A percentile compares a stretch with the other conserved stretches of the same genome.
phyloP scores from a whole-genome alignment of 2,797 vertebrate species.

The Tangara arthus region DNA sequence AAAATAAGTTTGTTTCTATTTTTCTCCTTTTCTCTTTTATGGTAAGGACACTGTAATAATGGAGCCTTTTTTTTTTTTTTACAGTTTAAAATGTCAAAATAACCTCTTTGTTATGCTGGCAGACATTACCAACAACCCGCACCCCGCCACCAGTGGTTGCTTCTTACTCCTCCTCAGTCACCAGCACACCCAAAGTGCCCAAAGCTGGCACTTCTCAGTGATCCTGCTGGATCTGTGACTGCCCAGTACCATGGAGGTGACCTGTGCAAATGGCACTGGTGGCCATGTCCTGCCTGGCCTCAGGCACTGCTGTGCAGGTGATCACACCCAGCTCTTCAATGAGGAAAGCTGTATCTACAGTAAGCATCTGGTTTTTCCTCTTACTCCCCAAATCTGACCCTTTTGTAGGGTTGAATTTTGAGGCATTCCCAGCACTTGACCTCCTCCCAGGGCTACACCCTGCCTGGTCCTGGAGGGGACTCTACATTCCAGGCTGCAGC shows the following conservation, averaged over 20 bases:
- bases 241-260: background rate
- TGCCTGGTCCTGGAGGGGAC: background rate
- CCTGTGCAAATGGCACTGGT: no score
- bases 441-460: fast-evolving
- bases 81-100: background rate
- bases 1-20: background rate
- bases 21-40: background rate
- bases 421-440: background rate
- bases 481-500: background rate
- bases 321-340: fast-evolving
- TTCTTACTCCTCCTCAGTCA: background rate
- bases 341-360: background rate
- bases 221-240: fast-evolving
- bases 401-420: background rate
- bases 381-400: background rate
- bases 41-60: background rate
- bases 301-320: background rate
- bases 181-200: fast-evolving
- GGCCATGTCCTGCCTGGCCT: background rate
- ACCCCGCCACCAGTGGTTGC: fast-evolving
- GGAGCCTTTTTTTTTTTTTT: background rate
- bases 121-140: fast-evolving
- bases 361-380: background rate
- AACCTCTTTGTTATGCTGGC: background rate
- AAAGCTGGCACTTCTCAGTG: fast-evolving